Conservation (phyloP, 2,888 invertebrate species). For the Sinohyriopsis cumingii region DNA sequence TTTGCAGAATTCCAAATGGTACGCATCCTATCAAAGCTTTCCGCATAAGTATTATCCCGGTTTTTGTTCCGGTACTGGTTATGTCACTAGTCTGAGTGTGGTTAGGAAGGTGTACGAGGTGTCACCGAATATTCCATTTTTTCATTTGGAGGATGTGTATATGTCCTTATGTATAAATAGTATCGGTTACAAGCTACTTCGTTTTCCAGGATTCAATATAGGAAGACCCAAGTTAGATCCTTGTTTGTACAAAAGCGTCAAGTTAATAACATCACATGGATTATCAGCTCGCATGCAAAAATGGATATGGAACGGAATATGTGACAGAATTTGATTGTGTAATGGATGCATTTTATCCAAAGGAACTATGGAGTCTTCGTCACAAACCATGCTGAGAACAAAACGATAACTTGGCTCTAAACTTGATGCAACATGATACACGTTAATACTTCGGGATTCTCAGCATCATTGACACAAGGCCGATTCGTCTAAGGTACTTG, state of each 20-base stretch:
- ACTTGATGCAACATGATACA: too few relatives aligned
- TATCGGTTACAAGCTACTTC: constrained; percentile 22
- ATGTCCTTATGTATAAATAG: constrained; percentile 33
- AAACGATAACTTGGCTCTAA: too few relatives aligned
- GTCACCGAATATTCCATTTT: constrained; percentile 41
- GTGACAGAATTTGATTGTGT: not conserved
- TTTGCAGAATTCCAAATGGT: constrained; percentile 37
- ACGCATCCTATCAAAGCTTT: constrained; percentile 29
- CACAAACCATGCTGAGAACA: too few relatives aligned
- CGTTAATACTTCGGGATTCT: too few relatives aligned
- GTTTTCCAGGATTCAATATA: constrained; percentile 27
- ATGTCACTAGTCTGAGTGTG: constrained; percentile 36
- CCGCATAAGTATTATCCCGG: constrained; percentile 31
- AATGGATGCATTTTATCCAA: too few relatives aligned
- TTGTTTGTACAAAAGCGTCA: constrained; percentile 16
- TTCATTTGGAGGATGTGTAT: constrained; percentile 50
- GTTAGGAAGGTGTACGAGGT: constrained; percentile 24
- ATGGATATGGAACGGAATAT: not conserved
- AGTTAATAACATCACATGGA: constrained; percentile 29
- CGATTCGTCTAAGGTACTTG: too few relatives aligned
- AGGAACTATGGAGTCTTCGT: too few relatives aligned
- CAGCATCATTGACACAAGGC: too few relatives aligned
- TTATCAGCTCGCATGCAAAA: not conserved
- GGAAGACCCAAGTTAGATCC: constrained; percentile 9
- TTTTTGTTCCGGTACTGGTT: constrained; percentile 45